phyloP scores from a whole-genome alignment of 2,113 vertebrate species.

The Peucedramus taeniatus region DNA sequence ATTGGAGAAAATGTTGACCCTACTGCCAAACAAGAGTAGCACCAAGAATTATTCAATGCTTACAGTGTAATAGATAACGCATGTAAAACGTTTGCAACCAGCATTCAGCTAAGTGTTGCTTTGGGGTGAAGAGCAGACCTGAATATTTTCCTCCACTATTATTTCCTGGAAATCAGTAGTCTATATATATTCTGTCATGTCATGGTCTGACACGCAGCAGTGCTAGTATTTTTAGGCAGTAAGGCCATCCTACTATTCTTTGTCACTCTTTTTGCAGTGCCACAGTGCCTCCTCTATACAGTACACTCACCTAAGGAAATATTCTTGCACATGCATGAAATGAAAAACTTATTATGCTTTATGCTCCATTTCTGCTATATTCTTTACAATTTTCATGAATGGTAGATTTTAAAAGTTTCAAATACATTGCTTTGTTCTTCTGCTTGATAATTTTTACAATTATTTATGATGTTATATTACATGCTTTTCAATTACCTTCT shows the following conservation, averaged over 20 bases:
- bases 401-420: not conserved
- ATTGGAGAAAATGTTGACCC: not conserved
- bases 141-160: not conserved
- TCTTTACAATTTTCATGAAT: not conserved
- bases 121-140: not conserved
- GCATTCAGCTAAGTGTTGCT: not conserved
- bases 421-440: not conserved
- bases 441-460: not conserved
- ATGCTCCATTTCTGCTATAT: not conserved
- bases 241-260: not conserved
- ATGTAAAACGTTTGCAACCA: fast-evolving
- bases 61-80: not conserved
- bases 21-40: not conserved
- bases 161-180: not conserved
- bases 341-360: not conserved
- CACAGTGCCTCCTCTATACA: not conserved
- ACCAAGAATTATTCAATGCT: not conserved
- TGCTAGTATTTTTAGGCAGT: not conserved
- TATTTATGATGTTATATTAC: not conserved
- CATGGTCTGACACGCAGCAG: not conserved
- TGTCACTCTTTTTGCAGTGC: not conserved
- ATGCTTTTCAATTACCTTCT: not conserved
- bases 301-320: not conserved
- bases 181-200: not conserved
- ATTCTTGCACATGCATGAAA: not conserved